Evolutionary conservation across 2,888 invertebrate genomes (phyloP), one percentile per base, ranked within the genome.

Genomic region (Oxyteleia sp.): DNA sequence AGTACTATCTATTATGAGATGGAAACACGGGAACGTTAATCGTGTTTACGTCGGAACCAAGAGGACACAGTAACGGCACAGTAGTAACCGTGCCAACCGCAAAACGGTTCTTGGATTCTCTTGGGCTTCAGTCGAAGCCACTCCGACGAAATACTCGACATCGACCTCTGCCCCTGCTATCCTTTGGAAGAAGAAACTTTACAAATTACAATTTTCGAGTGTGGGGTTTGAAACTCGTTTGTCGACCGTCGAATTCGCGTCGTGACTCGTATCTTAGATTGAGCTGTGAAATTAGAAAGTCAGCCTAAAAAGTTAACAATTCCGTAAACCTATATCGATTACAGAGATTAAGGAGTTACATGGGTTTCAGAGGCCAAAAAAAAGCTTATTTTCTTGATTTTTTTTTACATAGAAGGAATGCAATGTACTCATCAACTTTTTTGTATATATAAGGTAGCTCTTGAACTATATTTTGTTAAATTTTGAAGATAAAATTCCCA

Each of bases 51-150:
- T 64, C 71, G 69, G 61, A 81, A 74, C 43, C 71, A 74, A 59
- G 64, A 59, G 55, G 49, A 64, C 69, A 35, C 53, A 53, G 68
- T 8, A 75, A 76, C 38, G 57, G 38, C 59, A 61, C 57, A 11
- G 74, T 51, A 59, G 75, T 71, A 75, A 75, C 81, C 64, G 81
- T 81, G 84, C 78, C 82, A 84, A 82, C 84, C 79, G 35, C 75
- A 82, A 84, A 84, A 84, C 84, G 63, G 49, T 71, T 79, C 82
- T 79, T 75, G 66, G 64, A 82, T 79, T 55, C 81, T 84, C 81
- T 72, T 63, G 80, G 80, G 80, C 63, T 80, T 80, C 72, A 35
- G 80, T 59, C 29, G 45, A 41, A 81, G 69, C 68, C 45, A 81
- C 74, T 81, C 57, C 55, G 64, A 69, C 69, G 59, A 84, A 81